Evolutionary conservation across 2,888 invertebrate genomes (phyloP).

Genomic region (Bruchidius siliquastri): DNA sequence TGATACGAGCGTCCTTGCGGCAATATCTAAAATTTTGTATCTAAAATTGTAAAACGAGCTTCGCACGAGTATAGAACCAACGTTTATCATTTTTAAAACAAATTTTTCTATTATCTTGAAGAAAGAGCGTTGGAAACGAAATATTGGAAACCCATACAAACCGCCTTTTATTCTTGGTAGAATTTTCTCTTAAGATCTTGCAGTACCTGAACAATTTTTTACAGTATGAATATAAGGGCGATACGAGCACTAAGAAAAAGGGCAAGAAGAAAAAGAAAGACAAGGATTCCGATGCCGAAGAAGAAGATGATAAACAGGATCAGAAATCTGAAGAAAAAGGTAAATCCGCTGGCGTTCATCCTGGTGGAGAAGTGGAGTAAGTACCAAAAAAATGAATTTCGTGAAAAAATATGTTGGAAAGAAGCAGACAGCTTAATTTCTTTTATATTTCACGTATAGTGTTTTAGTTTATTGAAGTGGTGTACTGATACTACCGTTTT

Average conservation of each 20-base stretch:
- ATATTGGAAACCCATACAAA: too few relatives aligned
- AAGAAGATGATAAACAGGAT: slow-evolving; percentile 32
- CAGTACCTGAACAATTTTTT: slow-evolving; percentile 29
- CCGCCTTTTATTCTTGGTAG: background rate
- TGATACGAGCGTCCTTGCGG: too few relatives aligned
- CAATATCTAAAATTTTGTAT: too few relatives aligned
- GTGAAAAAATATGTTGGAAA: too few relatives aligned
- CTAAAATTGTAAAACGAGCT: too few relatives aligned
- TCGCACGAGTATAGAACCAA: too few relatives aligned
- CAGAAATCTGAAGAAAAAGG: slow-evolving; percentile 10
- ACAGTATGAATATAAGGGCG: slow-evolving; percentile 79
- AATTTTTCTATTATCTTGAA: too few relatives aligned
- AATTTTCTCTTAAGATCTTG: background rate
- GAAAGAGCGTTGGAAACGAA: too few relatives aligned
- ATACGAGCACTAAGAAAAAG: slow-evolving; percentile 52
- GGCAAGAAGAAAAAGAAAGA: slow-evolving; percentile 73
- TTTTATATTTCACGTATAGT: too few relatives aligned
- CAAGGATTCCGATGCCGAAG: slow-evolving; percentile 74
- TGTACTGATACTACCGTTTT: background rate
- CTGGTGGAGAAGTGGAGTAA: slow-evolving; percentile 12
- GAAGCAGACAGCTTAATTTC: too few relatives aligned
- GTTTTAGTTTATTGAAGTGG: too few relatives aligned
- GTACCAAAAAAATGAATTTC: background rate
- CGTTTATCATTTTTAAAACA: too few relatives aligned
- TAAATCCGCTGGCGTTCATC: slow-evolving; percentile 8